Percentiles rank a stretch among this genome's conserved stretches.
These are phyloP conservation scores for Cephalotes varians DNA, from an alignment of 2,888 invertebrate species.

Conservation along the genomic window DNA sequence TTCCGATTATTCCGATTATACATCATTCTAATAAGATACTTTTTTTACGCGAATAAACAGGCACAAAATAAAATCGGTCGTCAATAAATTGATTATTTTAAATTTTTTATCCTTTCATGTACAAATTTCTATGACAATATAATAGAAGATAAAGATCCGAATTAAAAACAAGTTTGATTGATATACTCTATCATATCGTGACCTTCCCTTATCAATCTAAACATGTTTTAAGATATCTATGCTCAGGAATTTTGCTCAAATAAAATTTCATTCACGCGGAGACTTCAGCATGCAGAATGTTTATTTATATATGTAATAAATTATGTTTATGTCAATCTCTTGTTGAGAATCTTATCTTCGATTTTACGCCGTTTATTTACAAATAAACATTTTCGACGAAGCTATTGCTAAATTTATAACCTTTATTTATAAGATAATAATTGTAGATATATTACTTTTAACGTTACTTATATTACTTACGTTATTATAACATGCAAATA, in stretches of 20 bases:
- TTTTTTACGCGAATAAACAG: background rate
- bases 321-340: slow-evolving; percentile 16
- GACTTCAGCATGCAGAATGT: background rate
- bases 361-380: background rate
- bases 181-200: slow-evolving; percentile 3
- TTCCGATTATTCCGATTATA: background rate
- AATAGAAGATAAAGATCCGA: background rate
- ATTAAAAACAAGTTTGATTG: slow-evolving; percentile 10
- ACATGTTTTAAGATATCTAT: slow-evolving; percentile 9
- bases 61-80: background rate
- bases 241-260: background rate
- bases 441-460: too few relatives aligned
- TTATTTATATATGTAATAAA: slow-evolving; percentile 20
- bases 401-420: background rate
- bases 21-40: too few relatives aligned
- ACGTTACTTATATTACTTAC: background rate
- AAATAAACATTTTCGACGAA: background rate
- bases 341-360: background rate
- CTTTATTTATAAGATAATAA: too few relatives aligned
- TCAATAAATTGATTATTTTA: background rate
- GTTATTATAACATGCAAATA: background rate
- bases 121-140: background rate
- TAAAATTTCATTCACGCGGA: background rate
- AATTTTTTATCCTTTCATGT: background rate
- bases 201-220: slow-evolving; percentile 16